Evolutionary conservation across 2,797 vertebrate genomes (phyloP), one percentile per base, ranked within the genome.

Genomic region (Scomberomorus guttatus): DNA sequence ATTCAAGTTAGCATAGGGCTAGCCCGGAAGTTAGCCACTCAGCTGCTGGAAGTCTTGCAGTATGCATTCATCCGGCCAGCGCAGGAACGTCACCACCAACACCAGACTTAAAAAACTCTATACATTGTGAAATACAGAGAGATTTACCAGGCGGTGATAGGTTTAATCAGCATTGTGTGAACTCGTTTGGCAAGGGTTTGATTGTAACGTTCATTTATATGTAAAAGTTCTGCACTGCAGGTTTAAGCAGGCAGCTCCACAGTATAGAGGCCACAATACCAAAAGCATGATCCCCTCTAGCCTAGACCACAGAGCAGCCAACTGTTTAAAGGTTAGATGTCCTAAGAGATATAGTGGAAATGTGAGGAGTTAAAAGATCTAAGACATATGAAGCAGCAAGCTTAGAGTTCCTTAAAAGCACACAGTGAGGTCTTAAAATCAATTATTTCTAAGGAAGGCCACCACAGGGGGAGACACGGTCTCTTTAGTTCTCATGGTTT

Each of bases 391-490:
- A 39, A 52, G 44, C 20, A 34, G 10, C n/a, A 11, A 48, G 14
- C 11, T 61, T 5, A 37, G 10, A 22, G 27, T 29, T 58, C 18
- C 48, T 62, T 34, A 44, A 32, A 56, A 51, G 29, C 34, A 11
- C n/a, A 22, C 37, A 25, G 18, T 4, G 12, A 20, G 10, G 34
- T 71, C 6, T 34, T 37, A 27, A 79, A 65, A 76, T 75, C 50
- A 62, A 69, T 78, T 46, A 4, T 37, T 22, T 51, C 69, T 46
- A 42, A 37, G 13, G 39, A 59, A 80, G 25, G 60, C 20, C 18
- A 66, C 29, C 37, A 46, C 11, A 39, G 12, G 6, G 27, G 18
- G 20, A 29, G 0, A 68, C 5, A 7, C 15, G 9, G 12, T 44
- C 39, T 56, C 18, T 27, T 24, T 4, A 18, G 4, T 46, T 48